Conservation (phyloP, 2,888 invertebrate genomes). For the Gymnosoma rotundatum region DNA sequence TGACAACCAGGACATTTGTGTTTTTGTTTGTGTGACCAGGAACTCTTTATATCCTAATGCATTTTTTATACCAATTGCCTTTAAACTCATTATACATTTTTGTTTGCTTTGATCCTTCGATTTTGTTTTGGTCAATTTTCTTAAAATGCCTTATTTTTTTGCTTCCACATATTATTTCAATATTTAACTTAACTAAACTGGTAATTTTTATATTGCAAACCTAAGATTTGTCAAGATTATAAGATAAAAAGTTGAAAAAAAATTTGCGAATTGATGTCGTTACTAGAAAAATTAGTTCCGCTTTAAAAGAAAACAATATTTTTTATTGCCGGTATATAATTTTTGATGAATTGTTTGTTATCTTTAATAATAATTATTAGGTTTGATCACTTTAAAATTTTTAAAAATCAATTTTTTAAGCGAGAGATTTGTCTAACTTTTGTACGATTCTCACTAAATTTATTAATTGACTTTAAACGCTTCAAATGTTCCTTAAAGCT, state of each 20-base stretch:
- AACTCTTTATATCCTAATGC: slow-evolving; percentile 34
- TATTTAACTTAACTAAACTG: slow-evolving; percentile 74
- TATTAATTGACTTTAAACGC: too few species aligned
- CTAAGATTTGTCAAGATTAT: slow-evolving; percentile 15
- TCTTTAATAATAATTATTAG: too few species aligned
- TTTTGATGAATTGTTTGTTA: too few species aligned
- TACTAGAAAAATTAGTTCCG: background rate
- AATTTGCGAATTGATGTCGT: background rate
- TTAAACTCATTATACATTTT: slow-evolving; percentile 53
- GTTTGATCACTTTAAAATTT: too few species aligned
- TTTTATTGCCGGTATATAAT: too few species aligned
- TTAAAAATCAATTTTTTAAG: too few species aligned
- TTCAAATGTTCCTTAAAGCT: too few species aligned
- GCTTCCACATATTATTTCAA: slow-evolving; percentile 78
- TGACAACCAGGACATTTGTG: slow-evolving; percentile 16
- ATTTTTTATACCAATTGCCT: slow-evolving; percentile 40
- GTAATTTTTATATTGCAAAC: slow-evolving; percentile 58
- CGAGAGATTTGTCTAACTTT: too few species aligned
- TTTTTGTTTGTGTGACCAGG: background rate
- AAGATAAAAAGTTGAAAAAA: background rate
- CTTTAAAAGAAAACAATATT: too few species aligned
- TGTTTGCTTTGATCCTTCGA: slow-evolving; percentile 37
- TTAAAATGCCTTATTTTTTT: slow-evolving; percentile 74
- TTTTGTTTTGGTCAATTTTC: slow-evolving; percentile 76
- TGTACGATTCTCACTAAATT: too few species aligned